These are phyloP conservation scores for Cladorhizidae sp. DNA, from an alignment of 37 sponge, comb jelly and placozoan species.

Conservation along the genomic window DNA sequence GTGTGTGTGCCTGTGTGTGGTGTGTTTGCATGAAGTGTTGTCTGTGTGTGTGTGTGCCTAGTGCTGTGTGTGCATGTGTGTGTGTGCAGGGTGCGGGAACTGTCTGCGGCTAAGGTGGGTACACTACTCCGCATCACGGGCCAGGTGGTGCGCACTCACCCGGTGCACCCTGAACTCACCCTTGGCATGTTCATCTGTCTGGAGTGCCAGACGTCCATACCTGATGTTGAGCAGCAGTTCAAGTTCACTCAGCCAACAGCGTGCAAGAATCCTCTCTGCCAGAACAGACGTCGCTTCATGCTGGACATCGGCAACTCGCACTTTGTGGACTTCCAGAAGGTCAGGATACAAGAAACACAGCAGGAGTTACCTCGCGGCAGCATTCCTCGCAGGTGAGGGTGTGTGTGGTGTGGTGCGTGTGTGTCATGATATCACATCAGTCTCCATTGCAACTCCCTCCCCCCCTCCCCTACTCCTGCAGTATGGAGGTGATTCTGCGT, in stretches of 20 bases:
- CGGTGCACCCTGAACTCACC: constrained; percentile 98
- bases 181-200: constrained; percentile 91
- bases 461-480: neutral
- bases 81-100: constrained; percentile 84
- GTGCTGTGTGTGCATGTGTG: neutral
- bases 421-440: no score
- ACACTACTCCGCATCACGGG: constrained; percentile 92
- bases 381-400: constrained; percentile 84
- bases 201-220: constrained; percentile 90
- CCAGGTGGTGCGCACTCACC: constrained; percentile 98
- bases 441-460: neutral
- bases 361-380: constrained; percentile 94
- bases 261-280: constrained; percentile 90
- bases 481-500: constrained; percentile 91
- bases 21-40: no score
- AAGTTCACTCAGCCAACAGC: constrained; percentile 97
- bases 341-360: constrained; percentile 98
- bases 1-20: neutral
- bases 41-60: no score
- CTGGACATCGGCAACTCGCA: constrained; percentile 78
- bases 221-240: constrained; percentile 97
- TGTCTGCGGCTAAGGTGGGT: constrained; percentile 89
- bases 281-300: constrained; percentile 89
- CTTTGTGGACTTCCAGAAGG: constrained; percentile 99
- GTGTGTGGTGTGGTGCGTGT: neutral